Evolutionary conservation across 1,140 invertebrate species (phyloP).

Genomic region (Myzus persicae): DNA sequence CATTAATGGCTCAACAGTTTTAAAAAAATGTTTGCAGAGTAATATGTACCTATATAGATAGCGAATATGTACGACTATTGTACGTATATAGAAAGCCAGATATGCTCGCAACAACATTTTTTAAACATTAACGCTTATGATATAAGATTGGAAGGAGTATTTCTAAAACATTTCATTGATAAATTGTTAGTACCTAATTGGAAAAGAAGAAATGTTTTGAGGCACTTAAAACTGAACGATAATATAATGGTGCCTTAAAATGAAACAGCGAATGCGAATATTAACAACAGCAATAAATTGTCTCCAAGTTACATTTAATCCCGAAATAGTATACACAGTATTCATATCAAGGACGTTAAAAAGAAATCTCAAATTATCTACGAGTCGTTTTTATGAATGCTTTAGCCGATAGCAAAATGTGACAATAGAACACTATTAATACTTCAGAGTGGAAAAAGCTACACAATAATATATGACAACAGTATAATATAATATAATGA

Average conservation of each 20-base stretch:
- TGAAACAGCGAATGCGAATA: neutral
- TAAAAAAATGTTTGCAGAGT: neutral
- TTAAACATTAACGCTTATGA: neutral
- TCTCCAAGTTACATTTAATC: neutral
- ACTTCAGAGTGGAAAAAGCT: neutral
- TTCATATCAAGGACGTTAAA: neutral
- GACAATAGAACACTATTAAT: conserved; percentile 4
- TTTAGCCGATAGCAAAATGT: neutral
- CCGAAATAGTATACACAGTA: neutral
- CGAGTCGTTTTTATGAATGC: neutral
- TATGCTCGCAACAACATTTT: neutral
- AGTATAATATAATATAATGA: neutral
- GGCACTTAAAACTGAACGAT: neutral
- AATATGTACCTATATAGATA: too few species aligned
- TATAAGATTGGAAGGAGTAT: neutral
- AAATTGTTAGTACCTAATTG: neutral
- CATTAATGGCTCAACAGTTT: neutral
- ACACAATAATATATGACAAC: neutral
- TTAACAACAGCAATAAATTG: neutral
- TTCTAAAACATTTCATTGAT: neutral
- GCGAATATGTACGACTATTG: too few species aligned
- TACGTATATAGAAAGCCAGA: too few species aligned
- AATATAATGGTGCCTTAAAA: neutral
- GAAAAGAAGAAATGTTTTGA: neutral
- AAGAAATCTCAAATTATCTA: neutral